phyloP scores from a whole-genome alignment of 2,113 vertebrate species.

The Galemys pyrenaicus region DNA sequence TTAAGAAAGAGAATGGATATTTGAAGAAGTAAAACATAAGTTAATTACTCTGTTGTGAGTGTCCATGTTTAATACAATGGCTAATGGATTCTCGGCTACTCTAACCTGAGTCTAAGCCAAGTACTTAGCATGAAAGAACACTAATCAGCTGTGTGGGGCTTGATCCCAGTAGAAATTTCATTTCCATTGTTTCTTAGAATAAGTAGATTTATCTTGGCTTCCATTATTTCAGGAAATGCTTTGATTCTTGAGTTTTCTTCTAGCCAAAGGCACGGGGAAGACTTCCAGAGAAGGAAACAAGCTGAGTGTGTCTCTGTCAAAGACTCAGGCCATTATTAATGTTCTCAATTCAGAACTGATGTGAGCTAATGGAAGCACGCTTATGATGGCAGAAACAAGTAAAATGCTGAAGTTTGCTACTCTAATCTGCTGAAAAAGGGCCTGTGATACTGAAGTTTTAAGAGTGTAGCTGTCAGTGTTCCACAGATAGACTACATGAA shows the following conservation, averaged over 20 bases:
- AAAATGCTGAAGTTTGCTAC: not conserved
- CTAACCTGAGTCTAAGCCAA: constrained; percentile 26
- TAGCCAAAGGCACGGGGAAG: not conserved
- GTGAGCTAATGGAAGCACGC: not conserved
- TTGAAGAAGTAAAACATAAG: constrained; percentile 40
- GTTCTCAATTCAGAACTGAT: constrained; percentile 22
- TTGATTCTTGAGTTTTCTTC: constrained; percentile 48
- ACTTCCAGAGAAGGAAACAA: constrained; percentile 58
- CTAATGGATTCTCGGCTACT: not conserved
- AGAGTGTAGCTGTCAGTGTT: not conserved
- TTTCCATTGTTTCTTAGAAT: constrained; percentile 71
- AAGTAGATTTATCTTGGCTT: constrained; percentile 64
- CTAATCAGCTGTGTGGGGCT: constrained; percentile 25
- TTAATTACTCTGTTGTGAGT: constrained; percentile 25
- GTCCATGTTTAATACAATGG: constrained; percentile 1
- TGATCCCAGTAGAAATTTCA: constrained; percentile 53
- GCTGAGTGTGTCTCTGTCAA: not conserved
- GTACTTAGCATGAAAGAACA: constrained; percentile 58
- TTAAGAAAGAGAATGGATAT: constrained; percentile 37
- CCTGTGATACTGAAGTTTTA: not conserved
- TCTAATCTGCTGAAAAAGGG: not conserved
- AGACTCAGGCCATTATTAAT: not conserved
- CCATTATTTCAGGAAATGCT: constrained; percentile 55
- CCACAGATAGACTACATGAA: not conserved
- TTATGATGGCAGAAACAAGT: not conserved